These are phyloP conservation scores for Autographa pulchrina DNA, from an alignment of 2,888 invertebrate species.

Conservation along the genomic window DNA sequence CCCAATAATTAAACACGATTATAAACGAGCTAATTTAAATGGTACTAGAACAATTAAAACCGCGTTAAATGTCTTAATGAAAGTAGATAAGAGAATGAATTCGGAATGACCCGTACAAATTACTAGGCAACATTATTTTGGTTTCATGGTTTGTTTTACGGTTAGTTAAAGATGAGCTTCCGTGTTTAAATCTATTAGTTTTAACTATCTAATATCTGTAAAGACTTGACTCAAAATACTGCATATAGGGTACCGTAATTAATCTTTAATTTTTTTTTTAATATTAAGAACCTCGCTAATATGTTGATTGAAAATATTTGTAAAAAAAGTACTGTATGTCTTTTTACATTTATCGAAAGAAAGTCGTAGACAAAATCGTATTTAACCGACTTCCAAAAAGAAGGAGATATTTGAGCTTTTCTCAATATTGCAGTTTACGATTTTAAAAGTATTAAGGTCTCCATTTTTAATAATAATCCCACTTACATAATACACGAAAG, in stretches of 20 bases:
- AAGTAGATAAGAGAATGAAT: conserved; percentile 19
- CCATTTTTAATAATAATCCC: neutral
- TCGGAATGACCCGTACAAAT: conserved; percentile 21
- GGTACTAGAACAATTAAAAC: neutral
- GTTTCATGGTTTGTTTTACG: conserved; percentile 31
- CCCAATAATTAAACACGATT: neutral
- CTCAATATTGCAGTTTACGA: too few relatives aligned
- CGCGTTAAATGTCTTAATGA: neutral
- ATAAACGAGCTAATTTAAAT: conserved; percentile 8
- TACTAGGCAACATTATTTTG: conserved; percentile 25
- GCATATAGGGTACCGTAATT: too few relatives aligned
- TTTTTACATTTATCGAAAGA: too few relatives aligned
- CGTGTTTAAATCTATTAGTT: conserved; percentile 31
- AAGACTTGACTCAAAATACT: conserved; percentile 27
- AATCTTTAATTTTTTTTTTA: too few relatives aligned
- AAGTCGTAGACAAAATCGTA: too few relatives aligned
- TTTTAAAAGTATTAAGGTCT: too few relatives aligned
- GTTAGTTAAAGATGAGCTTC: conserved; percentile 30
- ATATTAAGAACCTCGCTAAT: too few relatives aligned
- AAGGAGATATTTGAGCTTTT: too few relatives aligned
- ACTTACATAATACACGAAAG: neutral
- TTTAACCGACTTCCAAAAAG: too few relatives aligned
- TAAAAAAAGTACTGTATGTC: too few relatives aligned
- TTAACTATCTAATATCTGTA: conserved; percentile 20
- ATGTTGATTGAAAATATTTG: too few relatives aligned